Evolutionary conservation across 2,113 vertebrate genomes (phyloP), one percentile per base, ranked within the genome.

Genomic region (Mastomys coucha): DNA sequence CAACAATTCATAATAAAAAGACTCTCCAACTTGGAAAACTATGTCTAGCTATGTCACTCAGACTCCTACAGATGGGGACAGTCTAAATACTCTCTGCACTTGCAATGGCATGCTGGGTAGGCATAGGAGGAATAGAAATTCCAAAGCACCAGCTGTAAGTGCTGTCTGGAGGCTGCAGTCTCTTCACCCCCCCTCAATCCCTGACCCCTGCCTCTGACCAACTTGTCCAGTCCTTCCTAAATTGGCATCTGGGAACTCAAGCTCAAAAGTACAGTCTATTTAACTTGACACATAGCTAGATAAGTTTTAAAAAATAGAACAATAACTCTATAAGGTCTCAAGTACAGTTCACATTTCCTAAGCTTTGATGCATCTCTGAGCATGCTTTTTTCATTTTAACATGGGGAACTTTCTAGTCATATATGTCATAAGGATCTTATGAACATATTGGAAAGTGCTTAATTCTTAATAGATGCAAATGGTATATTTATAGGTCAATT

Each of bases 331-430:
- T 60, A 58, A 73, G 56, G 14, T n/a, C 5, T 56, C 20, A 31
- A 13, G 8, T 2, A 3, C 0, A 0, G 7, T 7, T 63, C 53
- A 1, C 1, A 58, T 12, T 5, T 65, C 45, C 36, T 39, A 26
- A 53, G 26, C 13, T 28, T 67, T 39, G 45, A 77, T 33, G 39
- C 69, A 72, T n/a, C 16, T n/a, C n/a, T 51, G 24, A 65, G 26
- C 7, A 4, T 77, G 13, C 13, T 69, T 75, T 14, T 9, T 81
- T 5, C 51, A 73, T 72, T 39, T 42, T 80, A 45, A 53, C 7
- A n/a, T 10, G 26, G 51, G 33, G 3, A 75, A 26, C 4, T 53
- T 75, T 65, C 14, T 77, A 12, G 4, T 65, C 39, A 31, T 49
- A 31, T 45, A 26, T 33, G n/a, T 42, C 51, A 24, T 36, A 33